Base-by-base conservation (phyloP, 1,140 invertebrate species). In the Atta texana region DNA sequence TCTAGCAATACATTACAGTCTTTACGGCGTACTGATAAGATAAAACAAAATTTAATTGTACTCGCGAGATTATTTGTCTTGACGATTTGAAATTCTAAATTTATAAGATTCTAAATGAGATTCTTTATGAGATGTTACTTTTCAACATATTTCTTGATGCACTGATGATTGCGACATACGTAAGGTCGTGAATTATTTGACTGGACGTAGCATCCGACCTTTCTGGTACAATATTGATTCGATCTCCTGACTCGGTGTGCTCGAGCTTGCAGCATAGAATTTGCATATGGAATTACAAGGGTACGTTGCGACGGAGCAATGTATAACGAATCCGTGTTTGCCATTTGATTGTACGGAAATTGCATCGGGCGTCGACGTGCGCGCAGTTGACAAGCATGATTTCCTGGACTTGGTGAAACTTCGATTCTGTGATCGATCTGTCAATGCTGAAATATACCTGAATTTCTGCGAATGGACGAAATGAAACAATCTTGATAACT, bases 321-420 rank as follows among this genome's bases (percentile, higher is more conserved):
- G 39, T 84, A 84, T 84, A 84, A 84, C 80, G 71, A 74, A 59
- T 68, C 61, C 59, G 61, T 90, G 78, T 91, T 92, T 92, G 88
- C 74, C 84, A 64, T 92, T 91, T 91, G 89, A 91, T 91, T 88
- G 89, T 78, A 87, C 87, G 91, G 85, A 92, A 91, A 92, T 92
- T 92, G 88, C 89, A 76, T 86, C 77, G 87, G n/a, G 53, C 59
- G 66, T 31, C 68, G 69, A 31, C 89, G 59, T 84, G 72, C 80
- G 87, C 49, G 77, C 72, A 78, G 63, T 71, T 86, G 81, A 90
- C 89, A 86, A 90, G 89, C 39, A 74, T 78, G 63, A 90, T 90
- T 89, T 85, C 85, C 88, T 77, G 71, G 85, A 84, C 49, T 86
- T 81, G 71, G 88, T 87, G 68, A 5, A 49, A 82, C 69, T 75